Conservation (phyloP, 2,888 invertebrate species). For the Ochlodes sylvanus region DNA sequence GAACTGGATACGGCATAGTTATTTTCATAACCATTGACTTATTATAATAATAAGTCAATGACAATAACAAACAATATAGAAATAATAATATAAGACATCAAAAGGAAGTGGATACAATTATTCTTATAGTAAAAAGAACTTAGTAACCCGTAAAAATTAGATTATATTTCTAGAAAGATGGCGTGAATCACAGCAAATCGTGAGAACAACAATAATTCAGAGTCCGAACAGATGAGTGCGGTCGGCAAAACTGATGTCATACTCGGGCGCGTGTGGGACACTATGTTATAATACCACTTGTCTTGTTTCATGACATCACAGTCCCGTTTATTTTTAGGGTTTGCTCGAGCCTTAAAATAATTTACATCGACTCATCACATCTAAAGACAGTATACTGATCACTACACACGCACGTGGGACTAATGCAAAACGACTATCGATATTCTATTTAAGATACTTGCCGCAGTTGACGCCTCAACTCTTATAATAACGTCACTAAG, state of each 20-base stretch:
- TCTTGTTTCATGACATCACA: slow-evolving; percentile 80
- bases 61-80: no score
- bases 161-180: slow-evolving; percentile 35
- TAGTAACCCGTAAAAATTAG: slow-evolving; percentile 22
- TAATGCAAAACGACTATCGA: slow-evolving; percentile 24
- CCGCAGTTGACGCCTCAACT: slow-evolving; percentile 10
- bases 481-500: slow-evolving; percentile 13
- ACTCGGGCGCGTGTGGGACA: slow-evolving; percentile 68
- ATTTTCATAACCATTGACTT: no score
- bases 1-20: no score
- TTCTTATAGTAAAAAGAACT: slow-evolving; percentile 7
- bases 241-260: slow-evolving; percentile 76
- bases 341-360: slow-evolving; percentile 76
- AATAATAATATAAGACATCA: no score
- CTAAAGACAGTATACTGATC: slow-evolving; percentile 36
- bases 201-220: slow-evolving; percentile 68
- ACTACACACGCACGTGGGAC: slow-evolving; percentile 25
- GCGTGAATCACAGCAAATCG: slow-evolving; percentile 43
- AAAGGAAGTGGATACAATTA: not conserved
- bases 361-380: slow-evolving; percentile 45
- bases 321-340: slow-evolving; percentile 73
- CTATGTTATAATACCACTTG: slow-evolving; percentile 70
- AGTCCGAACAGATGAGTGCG: slow-evolving; percentile 65
- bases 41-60: no score
- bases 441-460: slow-evolving; percentile 23